Percentiles rank a stretch among this genome's conserved stretches.
phyloP scores from a whole-genome alignment of 2,888 invertebrate genomes.

The Miltochrista miniata region DNA sequence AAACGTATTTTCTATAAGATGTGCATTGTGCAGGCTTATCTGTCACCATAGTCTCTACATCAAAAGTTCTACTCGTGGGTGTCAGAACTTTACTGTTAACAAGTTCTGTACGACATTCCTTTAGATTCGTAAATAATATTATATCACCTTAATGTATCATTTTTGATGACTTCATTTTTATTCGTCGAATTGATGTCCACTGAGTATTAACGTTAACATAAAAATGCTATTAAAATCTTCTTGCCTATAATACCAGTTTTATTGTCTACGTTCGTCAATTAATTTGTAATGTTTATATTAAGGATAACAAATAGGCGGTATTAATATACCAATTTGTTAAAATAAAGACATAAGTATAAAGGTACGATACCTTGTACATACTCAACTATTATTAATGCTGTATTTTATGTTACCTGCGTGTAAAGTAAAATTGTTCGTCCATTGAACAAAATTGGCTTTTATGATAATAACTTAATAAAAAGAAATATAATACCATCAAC shows the following conservation, averaged over 20 bases:
- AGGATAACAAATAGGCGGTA: slow-evolving; percentile 1
- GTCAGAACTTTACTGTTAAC: slow-evolving; percentile 31
- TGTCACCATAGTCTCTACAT: slow-evolving; percentile 34
- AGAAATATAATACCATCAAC: too few relatives aligned
- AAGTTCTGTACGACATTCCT: slow-evolving; percentile 27
- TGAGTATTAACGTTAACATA: not conserved
- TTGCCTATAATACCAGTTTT: not conserved
- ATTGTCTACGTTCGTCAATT: slow-evolving; percentile 2
- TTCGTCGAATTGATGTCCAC: not conserved
- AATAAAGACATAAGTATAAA: slow-evolving; percentile 7
- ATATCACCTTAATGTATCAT: slow-evolving; percentile 16
- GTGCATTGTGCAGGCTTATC: too few relatives aligned
- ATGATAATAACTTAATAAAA: too few relatives aligned
- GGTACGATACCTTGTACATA: too few relatives aligned
- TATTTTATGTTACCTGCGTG: too few relatives aligned
- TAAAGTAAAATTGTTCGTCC: too few relatives aligned
- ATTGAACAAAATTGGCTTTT: too few relatives aligned
- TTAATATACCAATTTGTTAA: slow-evolving; percentile 20
- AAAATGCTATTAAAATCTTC: not conserved
- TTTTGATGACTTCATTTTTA: slow-evolving; percentile 8
- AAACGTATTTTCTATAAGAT: too few relatives aligned
- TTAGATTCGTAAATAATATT: slow-evolving; percentile 28
- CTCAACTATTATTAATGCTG: too few relatives aligned
- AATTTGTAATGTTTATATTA: slow-evolving; percentile 3
- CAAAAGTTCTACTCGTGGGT: slow-evolving; percentile 31